Percentiles rank a stretch among this genome's conserved stretches.
Conservation (phyloP, 2,888 invertebrate species). For the Dione vanillae region DNA sequence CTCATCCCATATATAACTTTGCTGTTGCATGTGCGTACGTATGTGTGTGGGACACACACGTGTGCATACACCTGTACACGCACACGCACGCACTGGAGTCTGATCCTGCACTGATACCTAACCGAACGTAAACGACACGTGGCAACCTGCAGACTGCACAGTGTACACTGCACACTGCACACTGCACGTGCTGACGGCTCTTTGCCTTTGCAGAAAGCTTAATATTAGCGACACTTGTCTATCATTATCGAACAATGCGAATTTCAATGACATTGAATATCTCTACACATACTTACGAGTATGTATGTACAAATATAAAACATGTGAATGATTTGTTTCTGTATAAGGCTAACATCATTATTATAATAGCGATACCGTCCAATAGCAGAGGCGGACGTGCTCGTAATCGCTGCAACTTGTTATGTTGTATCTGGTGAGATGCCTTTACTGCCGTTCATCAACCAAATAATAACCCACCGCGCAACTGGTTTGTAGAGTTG, state of each 20-base stretch:
- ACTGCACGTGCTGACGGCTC: constrained; percentile 14
- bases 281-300: not conserved
- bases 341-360: constrained; percentile 6
- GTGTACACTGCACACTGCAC: no score
- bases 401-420: constrained; percentile 24
- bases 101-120: constrained; percentile 29
- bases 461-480: constrained; percentile 25
- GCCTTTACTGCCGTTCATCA: constrained; percentile 23
- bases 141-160: constrained; percentile 29
- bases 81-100: constrained; percentile 20
- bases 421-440: constrained; percentile 16
- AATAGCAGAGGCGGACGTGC: constrained; percentile 12
- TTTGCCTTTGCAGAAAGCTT: not conserved
- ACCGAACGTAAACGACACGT: constrained; percentile 35
- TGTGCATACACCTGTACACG: constrained; percentile 20
- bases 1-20: constrained; percentile 43
- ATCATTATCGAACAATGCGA: not conserved
- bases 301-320: not conserved
- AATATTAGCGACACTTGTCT: not conserved
- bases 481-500: constrained; percentile 24
- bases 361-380: constrained; percentile 1
- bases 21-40: constrained; percentile 36
- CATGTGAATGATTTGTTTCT: not conserved
- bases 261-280: no score
- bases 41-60: not conserved